Evolutionary conservation across 1,140 invertebrate species (phyloP), one percentile per base, ranked within the genome.

Genomic region (Rhizoglyphus robini): DNA sequence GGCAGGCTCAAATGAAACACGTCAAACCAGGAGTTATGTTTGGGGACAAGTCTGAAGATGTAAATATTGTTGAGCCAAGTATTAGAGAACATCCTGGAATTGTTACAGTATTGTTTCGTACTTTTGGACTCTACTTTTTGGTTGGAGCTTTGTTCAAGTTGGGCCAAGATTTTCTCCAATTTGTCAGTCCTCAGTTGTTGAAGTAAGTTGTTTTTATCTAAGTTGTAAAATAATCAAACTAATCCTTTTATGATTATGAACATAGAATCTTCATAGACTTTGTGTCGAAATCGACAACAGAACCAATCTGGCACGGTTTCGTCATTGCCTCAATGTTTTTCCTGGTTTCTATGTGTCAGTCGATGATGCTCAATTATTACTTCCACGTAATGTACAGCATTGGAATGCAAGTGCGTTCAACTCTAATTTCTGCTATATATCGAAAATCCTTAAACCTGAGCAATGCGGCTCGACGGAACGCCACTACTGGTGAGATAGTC

Each of bases 281-380:
- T 69, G 81, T 86, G n/a, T 30, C 36, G 27, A 66, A 38, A 0
- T 32, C 59, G 0, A 71, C 67, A 65, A 75, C 76, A 41, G 72
- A 88, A 68, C 76, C 82, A 2, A 70, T 82, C 69, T 96, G 91
- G 90, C 87, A 87, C 74, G 93, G 92, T 29, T 87, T 86, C 69
- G 74, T 92, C 3, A 96, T 90, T 76, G 84, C 89, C 0, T 74
- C 82, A 2, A 68, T 74, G 0, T 71, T 79, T 69, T 73, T 79
- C 36, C 8, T 70, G 25, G 61, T 61, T 30, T 38, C 68, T 0
- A 64, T 47, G 2, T 4, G 70, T 30, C 68, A 71, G 47, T 96
- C 92, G 0, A 73, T 98, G 47, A 77, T 97, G 18, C 75, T 97
- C 11, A 84, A 87, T 0, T 88, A 91, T 69, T 96, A 95, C 75